phyloP scores from a whole-genome alignment of 2,888 invertebrate species.

The Sminthurides aquaticus region DNA sequence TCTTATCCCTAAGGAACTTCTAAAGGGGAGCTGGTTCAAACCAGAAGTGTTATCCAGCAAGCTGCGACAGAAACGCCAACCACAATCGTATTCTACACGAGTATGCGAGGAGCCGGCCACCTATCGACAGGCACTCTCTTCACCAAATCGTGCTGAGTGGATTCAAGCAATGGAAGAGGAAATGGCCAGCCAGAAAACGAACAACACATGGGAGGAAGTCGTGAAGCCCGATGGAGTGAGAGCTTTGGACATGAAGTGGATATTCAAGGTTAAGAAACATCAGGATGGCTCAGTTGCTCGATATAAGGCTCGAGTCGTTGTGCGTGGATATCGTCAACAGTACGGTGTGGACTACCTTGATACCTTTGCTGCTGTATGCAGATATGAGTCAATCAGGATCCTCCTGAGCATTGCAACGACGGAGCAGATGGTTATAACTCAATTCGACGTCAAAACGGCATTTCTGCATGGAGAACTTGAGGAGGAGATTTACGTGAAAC shows the following conservation, averaged over 20 bases:
- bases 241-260: conserved; percentile 15
- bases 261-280: conserved; percentile 17
- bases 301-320: conserved; percentile 20
- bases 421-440: not conserved
- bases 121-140: conserved; percentile 6
- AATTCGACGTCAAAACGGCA: conserved; percentile 23
- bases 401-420: conserved; percentile 20
- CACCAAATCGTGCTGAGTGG: conserved; percentile 7
- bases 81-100: not conserved
- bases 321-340: conserved; percentile 18
- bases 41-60: not conserved
- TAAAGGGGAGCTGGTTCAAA: not conserved
- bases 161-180: conserved; percentile 13
- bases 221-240: not conserved
- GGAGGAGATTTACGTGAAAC: conserved; percentile 19
- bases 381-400: conserved; percentile 18
- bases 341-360: conserved; percentile 23
- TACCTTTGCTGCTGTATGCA: conserved; percentile 21
- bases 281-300: conserved; percentile 11
- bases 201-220: conserved; percentile 18
- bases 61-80: not conserved
- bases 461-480: conserved; percentile 24
- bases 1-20: not conserved
- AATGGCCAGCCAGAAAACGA: conserved; percentile 4
- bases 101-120: conserved; percentile 9